Evolutionary conservation across 2,797 vertebrate species (phyloP), one percentile per base, ranked within the genome.

Genomic region (Dicrostonyx torquatus): DNA sequence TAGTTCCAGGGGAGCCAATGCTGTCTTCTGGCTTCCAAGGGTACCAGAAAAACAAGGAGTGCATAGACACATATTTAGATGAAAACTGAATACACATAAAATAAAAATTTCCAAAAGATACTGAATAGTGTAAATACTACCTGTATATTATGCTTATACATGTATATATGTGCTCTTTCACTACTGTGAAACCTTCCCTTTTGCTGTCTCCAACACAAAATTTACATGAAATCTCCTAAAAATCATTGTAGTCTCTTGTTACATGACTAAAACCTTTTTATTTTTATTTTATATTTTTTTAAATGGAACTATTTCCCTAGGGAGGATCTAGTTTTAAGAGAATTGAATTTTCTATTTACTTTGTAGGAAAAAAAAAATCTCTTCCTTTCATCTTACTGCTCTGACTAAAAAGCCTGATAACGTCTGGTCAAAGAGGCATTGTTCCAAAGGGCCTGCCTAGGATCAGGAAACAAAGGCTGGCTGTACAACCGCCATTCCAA

Each of bases 381-480:
- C 29, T 48, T 87, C 53, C 75, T 91, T 94, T 91, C 50, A 93
- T 94, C 75, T 93, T 40, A 76, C 68, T 34, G 80, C 22, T 68
- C 48, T 43, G 43, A 53, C 43, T 53, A 89, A 73, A 84, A 77
- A 83, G 55, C 40, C 58, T 68, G 60, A 93, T 45, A 89, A 14
- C 80, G 29, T 48, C 85, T 93, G 89, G 60, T 96, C 96, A 96
- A 94, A 95, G 95, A 73, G 87, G 84, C 93, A 86, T 93, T 97
- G 91, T 97, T 94, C 58, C 58, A 45, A 83, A 91, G 60, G 55
- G 70, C 62, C 80, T 76, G 92, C 53, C 86, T 92, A 48, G 76
- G 68, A 48, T 88, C 37, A 55, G 91, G 72, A 93, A 88, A 96
- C 93, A 96, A 93, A 92, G 94, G 18, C 87, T 62, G 58, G 68